Conservation (phyloP, 2,113 vertebrate species). For the Tetrax tetrax region DNA sequence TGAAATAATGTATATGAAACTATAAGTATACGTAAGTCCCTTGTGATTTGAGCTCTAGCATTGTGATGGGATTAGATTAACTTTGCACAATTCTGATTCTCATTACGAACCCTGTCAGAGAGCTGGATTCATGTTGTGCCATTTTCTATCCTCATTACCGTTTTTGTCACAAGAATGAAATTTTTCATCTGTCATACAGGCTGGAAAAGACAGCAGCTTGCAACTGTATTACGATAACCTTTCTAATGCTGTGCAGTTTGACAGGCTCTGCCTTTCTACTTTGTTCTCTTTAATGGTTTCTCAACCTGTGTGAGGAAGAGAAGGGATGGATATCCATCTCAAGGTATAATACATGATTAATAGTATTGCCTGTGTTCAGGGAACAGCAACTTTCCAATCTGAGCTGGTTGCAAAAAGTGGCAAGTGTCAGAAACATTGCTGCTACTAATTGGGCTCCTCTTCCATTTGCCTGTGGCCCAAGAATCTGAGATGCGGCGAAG, state of each 20-base stretch:
- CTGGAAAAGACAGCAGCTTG: conserved; percentile 36
- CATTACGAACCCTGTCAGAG: conserved; percentile 33
- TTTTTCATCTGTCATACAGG: conserved; percentile 48
- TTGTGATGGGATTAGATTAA: conserved; percentile 1
- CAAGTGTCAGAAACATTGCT: background rate
- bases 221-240: background rate
- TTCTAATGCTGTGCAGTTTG: conserved; percentile 16
- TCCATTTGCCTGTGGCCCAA: background rate
- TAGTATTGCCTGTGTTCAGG: background rate
- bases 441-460: background rate
- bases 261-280: conserved; percentile 28
- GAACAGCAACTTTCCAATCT: background rate
- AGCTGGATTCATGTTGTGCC: conserved; percentile 23
- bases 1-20: background rate
- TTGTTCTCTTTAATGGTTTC: conserved; percentile 29
- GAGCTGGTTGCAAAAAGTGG: background rate
- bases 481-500: background rate
- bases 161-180: conserved; percentile 32
- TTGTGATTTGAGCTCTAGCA: background rate
- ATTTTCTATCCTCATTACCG: conserved; percentile 30
- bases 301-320: background rate
- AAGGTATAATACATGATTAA: background rate
- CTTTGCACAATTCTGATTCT: background rate
- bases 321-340: background rate
- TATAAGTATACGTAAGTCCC: background rate